phyloP scores from a whole-genome alignment of 2,888 invertebrate genomes.

The Andrena hattorfiana region DNA sequence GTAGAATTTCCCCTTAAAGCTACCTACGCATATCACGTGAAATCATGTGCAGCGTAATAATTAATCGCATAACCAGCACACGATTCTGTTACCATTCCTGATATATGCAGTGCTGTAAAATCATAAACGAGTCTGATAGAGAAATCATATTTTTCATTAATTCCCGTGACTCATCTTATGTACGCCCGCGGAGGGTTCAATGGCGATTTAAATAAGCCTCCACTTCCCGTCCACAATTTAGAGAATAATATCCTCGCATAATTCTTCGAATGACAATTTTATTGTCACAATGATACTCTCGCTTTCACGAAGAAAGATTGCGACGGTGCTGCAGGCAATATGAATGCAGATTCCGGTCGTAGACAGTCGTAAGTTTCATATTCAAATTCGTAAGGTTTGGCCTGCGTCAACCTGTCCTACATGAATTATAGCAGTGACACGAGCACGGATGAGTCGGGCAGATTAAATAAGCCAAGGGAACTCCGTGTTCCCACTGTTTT shows the following conservation, averaged over 20 bases:
- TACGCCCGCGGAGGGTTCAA: not conserved
- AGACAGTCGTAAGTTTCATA: constrained; percentile 70
- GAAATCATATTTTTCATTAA: not conserved
- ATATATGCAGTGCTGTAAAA: not conserved
- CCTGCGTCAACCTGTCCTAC: constrained; percentile 59
- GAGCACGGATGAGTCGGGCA: constrained; percentile 58
- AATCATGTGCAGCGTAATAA: not conserved
- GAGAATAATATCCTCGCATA: constrained; percentile 31
- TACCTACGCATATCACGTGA: not conserved
- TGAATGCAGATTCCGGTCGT: constrained; percentile 69
- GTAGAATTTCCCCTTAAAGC: no score
- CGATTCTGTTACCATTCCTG: not conserved
- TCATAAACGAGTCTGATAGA: not conserved
- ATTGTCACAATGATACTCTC: constrained; percentile 34
- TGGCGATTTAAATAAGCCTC: constrained; percentile 1
- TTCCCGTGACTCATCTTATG: not conserved
- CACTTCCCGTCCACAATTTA: constrained; percentile 10
- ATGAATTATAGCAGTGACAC: constrained; percentile 69
- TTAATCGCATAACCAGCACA: not conserved
- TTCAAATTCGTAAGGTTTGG: constrained; percentile 69
- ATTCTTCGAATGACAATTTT: constrained; percentile 51
- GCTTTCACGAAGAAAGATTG: constrained; percentile 24
- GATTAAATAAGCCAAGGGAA: constrained; percentile 62
- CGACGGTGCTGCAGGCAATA: constrained; percentile 52
- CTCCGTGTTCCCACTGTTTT: constrained; percentile 24